Percentiles rank a stretch among this genome's conserved stretches.
These are phyloP conservation scores for Catocala fraxini DNA, from an alignment of 2,888 invertebrate species.

Conservation along the genomic window DNA sequence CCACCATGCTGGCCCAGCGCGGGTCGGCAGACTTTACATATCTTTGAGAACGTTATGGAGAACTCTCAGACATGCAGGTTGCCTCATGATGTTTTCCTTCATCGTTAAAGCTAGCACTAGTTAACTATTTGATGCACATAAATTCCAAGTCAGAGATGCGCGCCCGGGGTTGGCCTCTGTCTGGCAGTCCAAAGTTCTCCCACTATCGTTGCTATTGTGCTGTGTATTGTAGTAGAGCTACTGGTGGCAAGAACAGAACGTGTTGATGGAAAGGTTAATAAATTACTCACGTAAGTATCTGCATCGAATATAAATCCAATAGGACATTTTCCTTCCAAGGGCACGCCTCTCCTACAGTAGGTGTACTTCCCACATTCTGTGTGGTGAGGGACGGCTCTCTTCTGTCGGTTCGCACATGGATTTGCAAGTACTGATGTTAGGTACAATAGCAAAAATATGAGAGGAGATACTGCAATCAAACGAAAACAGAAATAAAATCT, in stretches of 20 bases:
- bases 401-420: slow-evolving; percentile 2
- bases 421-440: slow-evolving; percentile 8
- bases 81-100: too few relatives aligned
- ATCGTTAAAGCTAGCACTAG: too few relatives aligned
- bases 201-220: neutral
- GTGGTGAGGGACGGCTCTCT: slow-evolving; percentile 6
- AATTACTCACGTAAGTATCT: slow-evolving; percentile 14
- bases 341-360: slow-evolving; percentile 21
- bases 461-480: neutral
- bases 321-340: slow-evolving; percentile 1
- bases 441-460: slow-evolving; percentile 23
- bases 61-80: too few relatives aligned
- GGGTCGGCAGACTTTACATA: too few relatives aligned
- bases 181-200: neutral
- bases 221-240: neutral
- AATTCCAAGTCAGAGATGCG: too few relatives aligned
- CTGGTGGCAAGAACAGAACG: neutral
- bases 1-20: too few relatives aligned
- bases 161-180: neutral
- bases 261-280: slow-evolving; percentile 1
- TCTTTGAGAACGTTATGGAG: too few relatives aligned
- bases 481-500: too few relatives aligned
- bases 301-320: slow-evolving; percentile 14
- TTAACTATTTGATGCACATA: too few relatives aligned
- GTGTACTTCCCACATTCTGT: slow-evolving; percentile 23